Conservation (phyloP, 1,140 invertebrate species). For the Drosophila repleta region DNA sequence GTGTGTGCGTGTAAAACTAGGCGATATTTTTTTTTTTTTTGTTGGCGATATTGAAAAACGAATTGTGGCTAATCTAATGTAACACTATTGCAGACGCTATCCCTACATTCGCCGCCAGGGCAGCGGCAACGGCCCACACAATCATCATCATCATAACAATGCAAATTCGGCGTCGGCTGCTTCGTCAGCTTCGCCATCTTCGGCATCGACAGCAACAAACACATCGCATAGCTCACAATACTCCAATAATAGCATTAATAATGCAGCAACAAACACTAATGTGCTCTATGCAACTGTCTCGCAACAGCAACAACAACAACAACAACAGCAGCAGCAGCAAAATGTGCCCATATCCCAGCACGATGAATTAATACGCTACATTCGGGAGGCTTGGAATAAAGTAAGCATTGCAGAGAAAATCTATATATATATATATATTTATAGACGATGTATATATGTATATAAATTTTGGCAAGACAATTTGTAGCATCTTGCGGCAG, state of each 20-base stretch:
- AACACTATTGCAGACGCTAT: slow-evolving; percentile 61
- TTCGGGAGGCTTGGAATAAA: slow-evolving; percentile 80
- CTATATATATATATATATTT: no score
- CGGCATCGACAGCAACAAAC: slow-evolving; percentile 48
- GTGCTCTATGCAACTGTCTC: slow-evolving; percentile 36
- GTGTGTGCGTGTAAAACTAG: slow-evolving; percentile 23
- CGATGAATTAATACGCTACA: slow-evolving; percentile 80
- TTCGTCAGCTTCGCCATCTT: slow-evolving; percentile 49
- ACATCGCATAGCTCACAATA: slow-evolving; percentile 59
- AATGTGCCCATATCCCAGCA: slow-evolving; percentile 74
- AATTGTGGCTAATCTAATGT: slow-evolving; percentile 20
- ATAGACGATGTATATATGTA: neutral
- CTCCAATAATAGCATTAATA: slow-evolving; percentile 68
- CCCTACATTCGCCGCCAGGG: slow-evolving; percentile 74
- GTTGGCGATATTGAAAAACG: slow-evolving; percentile 20
- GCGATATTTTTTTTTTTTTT: slow-evolving; percentile 35
- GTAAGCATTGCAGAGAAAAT: slow-evolving; percentile 41
- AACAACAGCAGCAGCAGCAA: slow-evolving; percentile 31
- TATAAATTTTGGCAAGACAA: slow-evolving; percentile 19
- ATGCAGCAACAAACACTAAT: slow-evolving; percentile 54
- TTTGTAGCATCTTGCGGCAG: slow-evolving; percentile 36
- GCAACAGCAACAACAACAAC: slow-evolving; percentile 48
- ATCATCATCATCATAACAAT: slow-evolving; percentile 67
- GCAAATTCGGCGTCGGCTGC: slow-evolving; percentile 49
- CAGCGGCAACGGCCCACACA: slow-evolving; percentile 58